Evolutionary conservation across 2,113 vertebrate genomes (phyloP).

Genomic region (Megaceryle maxima): DNA sequence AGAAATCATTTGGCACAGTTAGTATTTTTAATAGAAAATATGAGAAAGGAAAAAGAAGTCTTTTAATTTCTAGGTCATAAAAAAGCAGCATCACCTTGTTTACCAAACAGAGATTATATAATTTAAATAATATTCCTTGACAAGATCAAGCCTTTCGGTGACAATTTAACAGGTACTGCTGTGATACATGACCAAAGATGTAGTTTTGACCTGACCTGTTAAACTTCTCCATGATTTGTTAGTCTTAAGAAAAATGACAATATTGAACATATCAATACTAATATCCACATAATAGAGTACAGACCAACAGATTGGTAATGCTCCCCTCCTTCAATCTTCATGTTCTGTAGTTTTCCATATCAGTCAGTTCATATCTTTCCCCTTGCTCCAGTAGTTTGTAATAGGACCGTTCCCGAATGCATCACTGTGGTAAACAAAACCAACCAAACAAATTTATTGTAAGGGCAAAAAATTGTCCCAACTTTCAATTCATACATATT

Average conservation of each 20-base stretch:
- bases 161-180: neutral
- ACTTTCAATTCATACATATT: neutral
- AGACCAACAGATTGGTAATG: neutral
- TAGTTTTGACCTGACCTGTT: neutral
- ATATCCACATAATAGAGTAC: neutral
- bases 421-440: neutral
- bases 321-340: neutral
- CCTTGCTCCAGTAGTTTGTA: neutral
- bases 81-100: neutral
- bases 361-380: neutral
- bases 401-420: neutral
- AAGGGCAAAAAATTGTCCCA: neutral
- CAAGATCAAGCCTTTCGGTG: neutral
- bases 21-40: neutral
- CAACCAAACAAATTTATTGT: neutral
- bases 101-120: neutral
- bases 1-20: neutral
- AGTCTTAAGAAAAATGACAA: neutral
- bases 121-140: neutral
- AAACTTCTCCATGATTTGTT: neutral
- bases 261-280: neutral
- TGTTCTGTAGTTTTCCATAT: neutral
- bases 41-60: neutral
- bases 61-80: neutral
- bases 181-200: neutral